Conservation (phyloP, 2,113 vertebrate species). For the Callionymus lyra region DNA sequence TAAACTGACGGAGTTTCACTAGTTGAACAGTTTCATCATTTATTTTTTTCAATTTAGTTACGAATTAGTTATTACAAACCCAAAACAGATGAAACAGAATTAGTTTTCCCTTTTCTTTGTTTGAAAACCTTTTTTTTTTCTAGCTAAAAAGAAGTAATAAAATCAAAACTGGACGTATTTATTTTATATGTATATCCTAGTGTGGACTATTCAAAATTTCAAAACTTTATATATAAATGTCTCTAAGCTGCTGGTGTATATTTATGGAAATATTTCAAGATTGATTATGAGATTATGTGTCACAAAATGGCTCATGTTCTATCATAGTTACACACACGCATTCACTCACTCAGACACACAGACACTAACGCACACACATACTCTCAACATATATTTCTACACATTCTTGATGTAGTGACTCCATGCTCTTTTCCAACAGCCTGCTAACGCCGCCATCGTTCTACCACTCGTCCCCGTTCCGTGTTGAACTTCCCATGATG, state of each 20-base stretch:
- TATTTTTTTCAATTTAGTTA: slow-evolving; percentile 1
- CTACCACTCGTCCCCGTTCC: slow-evolving; percentile 3
- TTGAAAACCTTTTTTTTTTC: not conserved
- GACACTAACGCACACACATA: slow-evolving; percentile 6
- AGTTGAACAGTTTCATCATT: not conserved
- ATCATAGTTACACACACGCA: not conserved
- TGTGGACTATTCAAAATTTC: too few relatives aligned
- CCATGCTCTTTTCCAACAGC: slow-evolving; percentile 7
- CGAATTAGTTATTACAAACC: not conserved
- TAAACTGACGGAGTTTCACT: not conserved
- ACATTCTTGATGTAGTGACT: slow-evolving; percentile 24
- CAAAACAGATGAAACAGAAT: not conserved
- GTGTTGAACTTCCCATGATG: slow-evolving; percentile 6
- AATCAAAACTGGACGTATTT: not conserved
- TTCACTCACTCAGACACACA: slow-evolving; percentile 3
- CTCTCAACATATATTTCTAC: slow-evolving; percentile 20
- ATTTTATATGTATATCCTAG: too few relatives aligned
- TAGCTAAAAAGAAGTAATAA: not conserved
- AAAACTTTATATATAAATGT: too few relatives aligned
- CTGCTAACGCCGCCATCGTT: slow-evolving; percentile 9
- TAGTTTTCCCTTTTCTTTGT: not conserved
- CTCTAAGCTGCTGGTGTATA: not conserved
- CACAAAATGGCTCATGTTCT: slow-evolving; percentile 27
- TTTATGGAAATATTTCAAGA: not conserved
- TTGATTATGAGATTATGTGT: slow-evolving; percentile 17